phyloP scores from a whole-genome alignment of 2,797 vertebrate species.

The Clarias fuscus region DNA sequence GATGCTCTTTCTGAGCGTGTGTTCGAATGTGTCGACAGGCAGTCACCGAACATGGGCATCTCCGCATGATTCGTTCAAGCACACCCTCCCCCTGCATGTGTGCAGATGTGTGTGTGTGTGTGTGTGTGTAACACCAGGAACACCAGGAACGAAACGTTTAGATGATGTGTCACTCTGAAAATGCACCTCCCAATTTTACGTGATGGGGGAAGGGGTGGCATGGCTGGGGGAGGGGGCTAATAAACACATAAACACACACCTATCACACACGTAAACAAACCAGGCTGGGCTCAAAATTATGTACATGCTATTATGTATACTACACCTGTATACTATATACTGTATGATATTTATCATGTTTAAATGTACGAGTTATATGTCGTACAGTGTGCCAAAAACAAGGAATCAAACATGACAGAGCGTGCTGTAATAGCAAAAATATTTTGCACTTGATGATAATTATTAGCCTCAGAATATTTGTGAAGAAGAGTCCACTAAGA shows the following conservation, averaged over 20 bases:
- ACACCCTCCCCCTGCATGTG: background rate
- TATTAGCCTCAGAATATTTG: background rate
- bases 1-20: conserved; percentile 15
- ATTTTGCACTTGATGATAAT: background rate
- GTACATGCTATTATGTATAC: background rate
- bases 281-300: background rate
- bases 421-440: background rate
- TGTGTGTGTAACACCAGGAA: conserved; percentile 5
- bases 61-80: conserved; percentile 8
- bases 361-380: background rate
- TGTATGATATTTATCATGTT: background rate
- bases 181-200: conserved; percentile 33
- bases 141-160: background rate
- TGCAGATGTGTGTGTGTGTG: conserved; percentile 36
- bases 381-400: background rate
- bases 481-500: background rate
- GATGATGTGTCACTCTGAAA: conserved; percentile 39
- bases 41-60: conserved; percentile 2
- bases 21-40: background rate
- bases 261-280: background rate
- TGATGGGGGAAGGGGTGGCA: conserved; percentile 34
- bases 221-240: conserved; percentile 14
- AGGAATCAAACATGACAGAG: background rate
- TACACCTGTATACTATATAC: background rate
- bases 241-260: conserved; percentile 23